These are phyloP conservation scores for Rousettus madagascariensis DNA, from an alignment of 2,797 vertebrate species.

Conservation along the genomic window DNA sequence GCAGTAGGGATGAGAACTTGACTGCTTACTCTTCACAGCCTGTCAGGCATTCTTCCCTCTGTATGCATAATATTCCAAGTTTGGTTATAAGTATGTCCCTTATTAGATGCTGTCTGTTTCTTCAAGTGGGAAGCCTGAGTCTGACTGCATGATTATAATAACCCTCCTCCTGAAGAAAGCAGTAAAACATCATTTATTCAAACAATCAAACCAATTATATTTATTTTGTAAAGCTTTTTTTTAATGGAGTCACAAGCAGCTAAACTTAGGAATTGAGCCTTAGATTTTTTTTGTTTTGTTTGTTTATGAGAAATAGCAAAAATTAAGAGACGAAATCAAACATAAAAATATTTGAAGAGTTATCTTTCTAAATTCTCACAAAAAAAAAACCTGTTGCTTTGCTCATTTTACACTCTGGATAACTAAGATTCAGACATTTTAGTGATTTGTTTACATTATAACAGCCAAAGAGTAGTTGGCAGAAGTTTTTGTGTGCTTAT, in stretches of 20 bases:
- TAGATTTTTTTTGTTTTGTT: not conserved
- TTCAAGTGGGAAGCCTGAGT: not conserved
- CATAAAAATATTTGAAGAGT: not conserved
- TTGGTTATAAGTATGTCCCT: not conserved
- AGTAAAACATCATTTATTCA: not conserved
- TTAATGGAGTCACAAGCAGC: not conserved
- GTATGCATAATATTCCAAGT: not conserved
- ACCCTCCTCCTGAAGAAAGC: constrained; percentile 15
- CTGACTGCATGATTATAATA: not conserved
- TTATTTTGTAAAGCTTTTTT: constrained; percentile 15
- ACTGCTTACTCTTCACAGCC: not conserved
- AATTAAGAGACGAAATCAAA: constrained; percentile 27
- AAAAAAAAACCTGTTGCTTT: not conserved
- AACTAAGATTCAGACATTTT: not conserved
- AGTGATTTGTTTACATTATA: not conserved
- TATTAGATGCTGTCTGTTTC: constrained; percentile 5
- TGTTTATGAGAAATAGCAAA: constrained; percentile 34
- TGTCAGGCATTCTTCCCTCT: not conserved
- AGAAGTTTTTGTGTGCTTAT: not conserved
- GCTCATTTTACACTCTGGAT: not conserved
- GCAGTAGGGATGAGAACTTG: not conserved
- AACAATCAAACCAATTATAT: constrained; percentile 6
- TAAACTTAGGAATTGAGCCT: constrained; percentile 23
- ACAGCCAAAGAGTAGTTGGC: not conserved
- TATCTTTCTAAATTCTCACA: not conserved